phyloP scores from a whole-genome alignment of 2,888 invertebrate genomes.

The Cryptocheilus praepositus region DNA sequence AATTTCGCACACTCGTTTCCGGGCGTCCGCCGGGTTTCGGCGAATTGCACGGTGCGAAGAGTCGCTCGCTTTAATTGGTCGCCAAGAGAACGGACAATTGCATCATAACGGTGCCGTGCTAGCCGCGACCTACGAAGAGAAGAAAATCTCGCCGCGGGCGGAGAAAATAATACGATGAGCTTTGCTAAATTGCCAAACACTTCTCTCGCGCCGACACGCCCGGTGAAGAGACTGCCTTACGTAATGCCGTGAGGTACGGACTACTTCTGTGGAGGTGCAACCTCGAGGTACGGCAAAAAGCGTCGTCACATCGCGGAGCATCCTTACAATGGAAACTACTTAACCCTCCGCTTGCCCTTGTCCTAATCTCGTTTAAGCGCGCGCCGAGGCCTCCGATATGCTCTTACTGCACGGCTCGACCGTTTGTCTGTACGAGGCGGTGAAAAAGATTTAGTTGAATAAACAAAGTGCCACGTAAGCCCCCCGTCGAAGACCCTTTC shows the following conservation, averaged over 20 bases:
- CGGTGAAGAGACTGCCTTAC: slow-evolving; percentile 11
- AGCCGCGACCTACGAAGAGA: no score
- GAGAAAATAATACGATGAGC: slow-evolving; percentile 1
- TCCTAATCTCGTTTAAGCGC: slow-evolving; percentile 54
- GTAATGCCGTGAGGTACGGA: slow-evolving; percentile 17
- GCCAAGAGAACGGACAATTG: no score
- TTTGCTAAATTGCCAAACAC: background rate
- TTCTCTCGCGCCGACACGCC: background rate
- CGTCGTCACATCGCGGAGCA: slow-evolving; percentile 50
- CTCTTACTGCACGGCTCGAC: slow-evolving; percentile 20
- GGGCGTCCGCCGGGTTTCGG: no score
- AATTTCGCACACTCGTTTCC: no score
- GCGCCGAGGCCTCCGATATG: slow-evolving; percentile 33
- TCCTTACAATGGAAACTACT: slow-evolving; percentile 56
- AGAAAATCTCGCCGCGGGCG: background rate
- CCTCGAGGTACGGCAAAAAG: slow-evolving; percentile 25
- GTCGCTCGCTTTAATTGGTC: no score
- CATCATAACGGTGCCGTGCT: no score
- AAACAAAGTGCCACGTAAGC: slow-evolving; percentile 33
- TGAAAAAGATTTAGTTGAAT: slow-evolving; percentile 37
- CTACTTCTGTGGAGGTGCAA: background rate
- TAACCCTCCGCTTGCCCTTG: slow-evolving; percentile 57
- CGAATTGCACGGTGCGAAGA: no score
- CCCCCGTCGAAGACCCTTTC: no score
- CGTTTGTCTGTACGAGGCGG: background rate